Conservation (phyloP, 2,888 invertebrate species). For the Idaea biselata region DNA sequence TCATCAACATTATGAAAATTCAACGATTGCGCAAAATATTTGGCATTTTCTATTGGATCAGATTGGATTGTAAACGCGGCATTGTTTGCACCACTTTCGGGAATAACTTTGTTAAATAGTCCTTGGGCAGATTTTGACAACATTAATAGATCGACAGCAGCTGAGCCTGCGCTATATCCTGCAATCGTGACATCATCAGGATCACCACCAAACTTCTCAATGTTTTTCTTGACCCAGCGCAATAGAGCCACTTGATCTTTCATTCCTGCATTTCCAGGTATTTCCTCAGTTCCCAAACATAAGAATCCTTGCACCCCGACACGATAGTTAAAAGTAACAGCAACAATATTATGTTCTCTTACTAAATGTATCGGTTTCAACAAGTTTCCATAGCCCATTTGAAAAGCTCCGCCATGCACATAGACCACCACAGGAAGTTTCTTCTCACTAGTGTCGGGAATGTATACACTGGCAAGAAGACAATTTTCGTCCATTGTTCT, state of each 20-base stretch:
- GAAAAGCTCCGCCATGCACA: constrained; percentile 45
- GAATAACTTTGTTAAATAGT: constrained; percentile 47
- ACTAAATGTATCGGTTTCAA: constrained; percentile 27
- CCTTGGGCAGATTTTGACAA: constrained; percentile 42
- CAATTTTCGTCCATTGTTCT: constrained; percentile 47
- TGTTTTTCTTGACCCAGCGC: constrained; percentile 52
- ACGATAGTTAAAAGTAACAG: constrained; percentile 46
- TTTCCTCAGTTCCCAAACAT: constrained; percentile 43
- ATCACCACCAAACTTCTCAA: constrained; percentile 50
- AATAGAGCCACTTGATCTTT: constrained; percentile 51
- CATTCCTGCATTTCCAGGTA: constrained; percentile 54
- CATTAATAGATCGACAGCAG: constrained; percentile 44
- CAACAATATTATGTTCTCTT: constrained; percentile 33
- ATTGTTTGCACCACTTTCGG: constrained; percentile 46
- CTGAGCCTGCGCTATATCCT: constrained; percentile 47
- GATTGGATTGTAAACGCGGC: constrained; percentile 37
- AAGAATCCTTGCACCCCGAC: constrained; percentile 45
- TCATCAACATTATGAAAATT: constrained; percentile 42
- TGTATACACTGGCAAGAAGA: constrained; percentile 57
- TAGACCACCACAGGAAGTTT: constrained; percentile 41
- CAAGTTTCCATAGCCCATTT: constrained; percentile 33
- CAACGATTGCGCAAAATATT: constrained; percentile 32
- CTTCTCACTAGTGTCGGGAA: constrained; percentile 44
- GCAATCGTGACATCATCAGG: constrained; percentile 48
- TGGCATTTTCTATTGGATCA: constrained; percentile 45